Base-by-base conservation (phyloP, 2,797 vertebrate species). In the Anguilla obscura region DNA sequence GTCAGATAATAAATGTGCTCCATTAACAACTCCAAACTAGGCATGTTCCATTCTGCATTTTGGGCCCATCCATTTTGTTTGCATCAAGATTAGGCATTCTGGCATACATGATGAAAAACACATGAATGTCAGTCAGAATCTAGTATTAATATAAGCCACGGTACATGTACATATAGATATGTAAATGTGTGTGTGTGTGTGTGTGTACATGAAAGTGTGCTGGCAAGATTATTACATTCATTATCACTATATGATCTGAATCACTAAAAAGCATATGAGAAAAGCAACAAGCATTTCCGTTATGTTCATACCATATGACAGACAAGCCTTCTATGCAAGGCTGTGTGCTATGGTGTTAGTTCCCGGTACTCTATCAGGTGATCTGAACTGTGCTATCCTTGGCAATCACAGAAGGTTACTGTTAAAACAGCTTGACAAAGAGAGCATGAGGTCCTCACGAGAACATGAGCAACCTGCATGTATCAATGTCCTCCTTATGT, bases 401-500 rank as follows among this genome's bases (percentile, higher is more conserved):
- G 93, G 91, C 92, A 94, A 95, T 96, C 95, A 96, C 93, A 94
- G 94, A 94, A 84, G 91, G 96, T 96, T 96, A 95, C 89, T 91
- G 88, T 84, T 92, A 92, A 94, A 95, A 96, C 95, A 94, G 93
- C 94, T 93, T 93, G 93, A 91, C 16, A 16, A 76, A 93, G 93
- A 92, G 93, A 95, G 93, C 95, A 96, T 94, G 95, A 91, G 95
- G 94, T 94, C 94, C 93, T 94, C 94, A 96, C 93, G 92, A 95
- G 94, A 95, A 93, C 91, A 85, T 76, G 91, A 93, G 92, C 93
- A 92, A 94, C 92, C 91, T 93, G 90, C 90, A 69, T 90, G 94
- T 94, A 94, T 95, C 95, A 96, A 95, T 95, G 95, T 94, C 94
- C 94, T 92, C 90, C 92, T 95, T 96, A 93, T 95, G 92, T 93